A percentile compares a stretch with the other conserved stretches of the same genome.
Conservation (phyloP, 2,113 vertebrate species). For the Equus przewalskii region DNA sequence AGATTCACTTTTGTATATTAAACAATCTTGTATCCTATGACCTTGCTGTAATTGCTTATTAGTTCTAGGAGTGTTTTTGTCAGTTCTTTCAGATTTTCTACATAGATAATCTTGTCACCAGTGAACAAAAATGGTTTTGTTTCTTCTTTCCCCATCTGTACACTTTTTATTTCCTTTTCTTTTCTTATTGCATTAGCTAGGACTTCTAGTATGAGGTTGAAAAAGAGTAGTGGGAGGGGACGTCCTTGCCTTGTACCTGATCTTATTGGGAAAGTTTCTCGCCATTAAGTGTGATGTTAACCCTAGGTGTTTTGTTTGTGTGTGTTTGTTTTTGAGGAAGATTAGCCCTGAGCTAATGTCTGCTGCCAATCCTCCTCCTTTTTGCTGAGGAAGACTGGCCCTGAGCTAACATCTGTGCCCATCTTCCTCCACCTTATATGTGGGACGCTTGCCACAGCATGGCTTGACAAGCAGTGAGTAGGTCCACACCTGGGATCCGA, state of each 20-base stretch:
- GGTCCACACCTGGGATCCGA: no score
- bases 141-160: neutral
- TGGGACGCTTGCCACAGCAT: no score
- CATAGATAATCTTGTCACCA: neutral
- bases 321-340: no score
- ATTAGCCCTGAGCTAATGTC: no score
- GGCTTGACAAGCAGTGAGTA: no score
- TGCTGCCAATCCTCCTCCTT: no score
- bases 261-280: neutral
- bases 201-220: neutral
- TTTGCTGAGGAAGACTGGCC: no score
- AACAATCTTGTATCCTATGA: neutral
- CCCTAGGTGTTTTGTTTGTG: no score
- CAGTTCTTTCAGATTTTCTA: neutral
- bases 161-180: neutral
- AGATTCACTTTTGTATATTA: neutral
- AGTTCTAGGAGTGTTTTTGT: neutral
- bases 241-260: neutral
- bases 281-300: no score
- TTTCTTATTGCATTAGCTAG: neutral
- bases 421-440: no score
- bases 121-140: neutral
- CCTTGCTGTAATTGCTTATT: neutral
- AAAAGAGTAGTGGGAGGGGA: neutral
- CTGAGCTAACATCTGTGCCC: no score